Percentiles rank a stretch among this genome's conserved stretches.
Evolutionary conservation across 2,888 invertebrate genomes (phyloP).

Genomic region (Pandemis corylana): DNA sequence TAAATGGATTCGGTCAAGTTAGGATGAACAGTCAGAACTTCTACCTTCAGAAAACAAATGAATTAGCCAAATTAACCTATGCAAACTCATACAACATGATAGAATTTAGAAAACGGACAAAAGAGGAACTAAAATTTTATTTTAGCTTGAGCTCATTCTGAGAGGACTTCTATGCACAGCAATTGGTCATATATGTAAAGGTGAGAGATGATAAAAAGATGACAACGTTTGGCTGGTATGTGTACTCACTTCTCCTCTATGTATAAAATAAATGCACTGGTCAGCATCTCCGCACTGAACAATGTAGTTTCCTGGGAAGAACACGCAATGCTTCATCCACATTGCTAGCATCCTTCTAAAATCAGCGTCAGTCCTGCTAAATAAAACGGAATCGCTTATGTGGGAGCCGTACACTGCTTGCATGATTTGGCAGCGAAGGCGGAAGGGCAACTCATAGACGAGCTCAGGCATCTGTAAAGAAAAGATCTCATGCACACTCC

Average conservation of each 20-base stretch:
- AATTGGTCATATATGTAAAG: too few species aligned
- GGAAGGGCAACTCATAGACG: slow-evolving; percentile 71
- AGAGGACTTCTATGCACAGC: too few species aligned
- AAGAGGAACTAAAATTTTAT: too few species aligned
- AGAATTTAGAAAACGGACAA: too few species aligned
- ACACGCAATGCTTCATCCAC: slow-evolving; percentile 80
- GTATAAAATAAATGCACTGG: slow-evolving; percentile 84
- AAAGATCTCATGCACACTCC: too few species aligned
- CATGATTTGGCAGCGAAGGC: slow-evolving; percentile 79
- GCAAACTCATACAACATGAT: too few species aligned
- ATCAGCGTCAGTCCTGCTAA: slow-evolving; percentile 76
- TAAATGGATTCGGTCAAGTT: slow-evolving; percentile 82
- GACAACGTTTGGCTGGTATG: neutral
- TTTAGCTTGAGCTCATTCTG: too few species aligned
- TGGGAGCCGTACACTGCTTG: slow-evolving; percentile 80
- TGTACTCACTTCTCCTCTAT: slow-evolving; percentile 77
- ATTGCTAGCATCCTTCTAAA: slow-evolving; percentile 79
- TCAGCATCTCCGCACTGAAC: slow-evolving; percentile 83
- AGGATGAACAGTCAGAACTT: slow-evolving; percentile 81
- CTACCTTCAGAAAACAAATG: slow-evolving; percentile 64
- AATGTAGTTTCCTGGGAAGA: slow-evolving; percentile 84
- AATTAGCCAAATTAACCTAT: neutral
- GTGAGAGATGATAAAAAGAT: too few species aligned
- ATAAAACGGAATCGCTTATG: slow-evolving; percentile 79
- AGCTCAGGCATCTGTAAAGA: slow-evolving; percentile 71